Evolutionary conservation across 2,888 invertebrate species (phyloP).

Genomic region (Lepidonotus clava): DNA sequence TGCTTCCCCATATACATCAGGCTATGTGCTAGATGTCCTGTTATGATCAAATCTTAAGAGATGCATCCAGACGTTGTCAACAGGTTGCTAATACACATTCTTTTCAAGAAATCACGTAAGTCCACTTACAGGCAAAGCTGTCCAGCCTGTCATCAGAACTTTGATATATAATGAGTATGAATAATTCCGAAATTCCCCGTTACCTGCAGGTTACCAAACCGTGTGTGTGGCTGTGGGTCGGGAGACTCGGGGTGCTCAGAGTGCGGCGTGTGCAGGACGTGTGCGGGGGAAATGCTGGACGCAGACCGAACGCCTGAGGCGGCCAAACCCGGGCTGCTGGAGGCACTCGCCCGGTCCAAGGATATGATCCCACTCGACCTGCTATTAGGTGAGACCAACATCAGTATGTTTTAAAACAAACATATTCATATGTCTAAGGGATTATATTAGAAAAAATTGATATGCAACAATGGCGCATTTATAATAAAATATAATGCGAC

Average conservation of each 20-base stretch:
- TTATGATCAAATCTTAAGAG: no score
- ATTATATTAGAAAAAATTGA: no score
- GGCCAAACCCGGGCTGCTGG: constrained; percentile 66
- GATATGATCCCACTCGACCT: constrained; percentile 63
- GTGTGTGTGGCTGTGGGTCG: constrained; percentile 95
- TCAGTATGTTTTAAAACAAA: neutral
- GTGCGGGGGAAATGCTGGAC: constrained; percentile 84
- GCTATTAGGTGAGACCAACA: constrained; percentile 47
- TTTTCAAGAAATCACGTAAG: no score
- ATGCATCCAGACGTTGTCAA: no score
- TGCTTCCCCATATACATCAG: no score
- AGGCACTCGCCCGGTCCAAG: constrained; percentile 70
- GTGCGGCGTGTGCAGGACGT: constrained; percentile 94
- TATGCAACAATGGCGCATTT: no score
- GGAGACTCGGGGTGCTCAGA: constrained; percentile 96
- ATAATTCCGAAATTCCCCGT: neutral
- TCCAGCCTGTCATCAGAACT: no score
- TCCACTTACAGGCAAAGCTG: no score
- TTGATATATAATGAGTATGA: neutral
- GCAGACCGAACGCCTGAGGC: constrained; percentile 34
- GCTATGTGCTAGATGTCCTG: no score
- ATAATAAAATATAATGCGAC: no score
- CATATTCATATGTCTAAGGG: no score
- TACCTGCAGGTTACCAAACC: constrained; percentile 81
- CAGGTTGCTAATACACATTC: no score